Percentiles rank a stretch among this genome's conserved stretches.
Conservation (phyloP, 2,113 vertebrate genomes). For the Ochotona princeps region DNA sequence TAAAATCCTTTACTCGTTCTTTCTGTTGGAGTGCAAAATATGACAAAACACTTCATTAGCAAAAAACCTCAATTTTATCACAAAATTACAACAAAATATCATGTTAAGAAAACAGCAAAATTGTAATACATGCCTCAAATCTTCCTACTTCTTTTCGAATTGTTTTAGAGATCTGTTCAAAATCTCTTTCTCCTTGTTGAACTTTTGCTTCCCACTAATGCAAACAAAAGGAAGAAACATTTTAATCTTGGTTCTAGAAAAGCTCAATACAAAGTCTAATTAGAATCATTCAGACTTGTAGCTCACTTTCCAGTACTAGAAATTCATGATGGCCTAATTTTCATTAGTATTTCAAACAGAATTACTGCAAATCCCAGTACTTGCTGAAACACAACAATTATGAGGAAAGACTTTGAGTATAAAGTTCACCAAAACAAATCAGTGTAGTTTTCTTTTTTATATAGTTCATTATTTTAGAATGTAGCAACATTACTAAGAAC, state of each 20-base stretch:
- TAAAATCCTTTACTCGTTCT: constrained; percentile 98
- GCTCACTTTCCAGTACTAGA: neutral
- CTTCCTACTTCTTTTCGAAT: constrained; percentile 97
- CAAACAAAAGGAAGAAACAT: constrained; percentile 74
- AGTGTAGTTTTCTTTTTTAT: neutral
- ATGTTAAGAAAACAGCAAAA: constrained; percentile 65
- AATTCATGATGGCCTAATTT: neutral
- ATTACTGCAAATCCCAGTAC: neutral
- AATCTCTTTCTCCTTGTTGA: constrained; percentile 97
- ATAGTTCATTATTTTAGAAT: constrained; percentile 35
- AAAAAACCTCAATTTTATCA: constrained; percentile 51
- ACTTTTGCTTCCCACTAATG: constrained; percentile 97
- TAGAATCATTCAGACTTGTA: neutral
- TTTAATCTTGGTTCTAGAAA: constrained; percentile 5
- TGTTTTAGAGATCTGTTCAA: constrained; percentile 98
- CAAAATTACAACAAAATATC: constrained; percentile 44
- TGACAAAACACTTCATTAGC: constrained; percentile 42
- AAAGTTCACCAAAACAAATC: constrained; percentile 52
- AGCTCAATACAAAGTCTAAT: neutral
- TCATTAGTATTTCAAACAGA: constrained; percentile 33
- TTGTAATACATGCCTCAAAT: constrained; percentile 93
- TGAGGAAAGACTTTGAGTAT: constrained; percentile 9
- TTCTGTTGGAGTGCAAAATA: constrained; percentile 88
- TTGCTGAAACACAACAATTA: neutral
- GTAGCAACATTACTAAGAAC: neutral